Evolutionary conservation across 2,888 invertebrate species (phyloP).

Genomic region (Pandemis heparana): DNA sequence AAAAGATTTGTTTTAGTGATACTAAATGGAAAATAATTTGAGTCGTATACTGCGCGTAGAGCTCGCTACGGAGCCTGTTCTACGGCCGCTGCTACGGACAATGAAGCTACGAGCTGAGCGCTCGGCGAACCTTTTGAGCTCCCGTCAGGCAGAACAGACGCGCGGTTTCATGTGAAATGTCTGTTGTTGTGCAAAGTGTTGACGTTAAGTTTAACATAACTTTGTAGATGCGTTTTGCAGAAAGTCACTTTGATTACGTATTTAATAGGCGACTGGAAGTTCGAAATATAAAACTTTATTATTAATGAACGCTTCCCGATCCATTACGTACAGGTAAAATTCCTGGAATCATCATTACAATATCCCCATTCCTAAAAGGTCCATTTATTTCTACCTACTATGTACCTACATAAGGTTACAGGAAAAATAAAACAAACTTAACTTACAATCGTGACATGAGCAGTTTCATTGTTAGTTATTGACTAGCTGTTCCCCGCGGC

Average conservation of each 20-base stretch:
- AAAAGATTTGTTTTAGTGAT: not conserved
- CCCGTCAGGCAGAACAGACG: constrained; percentile 63
- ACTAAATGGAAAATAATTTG: constrained; percentile 16
- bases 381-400: too few relatives aligned
- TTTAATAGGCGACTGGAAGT: not conserved
- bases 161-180: constrained; percentile 61
- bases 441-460: too few relatives aligned
- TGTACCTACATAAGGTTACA: too few relatives aligned
- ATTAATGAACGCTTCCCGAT: too few relatives aligned
- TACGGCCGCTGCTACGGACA: constrained; percentile 56
- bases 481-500: too few relatives aligned
- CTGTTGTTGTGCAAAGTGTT: constrained; percentile 59
- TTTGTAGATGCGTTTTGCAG: constrained; percentile 52
- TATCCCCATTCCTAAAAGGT: too few relatives aligned
- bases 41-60: constrained; percentile 23
- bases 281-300: not conserved
- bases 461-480: too few relatives aligned
- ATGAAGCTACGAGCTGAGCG: constrained; percentile 64
- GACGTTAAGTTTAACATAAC: constrained; percentile 46
- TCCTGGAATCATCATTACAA: too few relatives aligned
- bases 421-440: too few relatives aligned
- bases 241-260: not conserved
- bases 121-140: constrained; percentile 70
- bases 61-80: constrained; percentile 58
- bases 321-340: too few relatives aligned